Evolutionary conservation across 1,140 invertebrate species (phyloP).

Genomic region (Papilio polyxenes): DNA sequence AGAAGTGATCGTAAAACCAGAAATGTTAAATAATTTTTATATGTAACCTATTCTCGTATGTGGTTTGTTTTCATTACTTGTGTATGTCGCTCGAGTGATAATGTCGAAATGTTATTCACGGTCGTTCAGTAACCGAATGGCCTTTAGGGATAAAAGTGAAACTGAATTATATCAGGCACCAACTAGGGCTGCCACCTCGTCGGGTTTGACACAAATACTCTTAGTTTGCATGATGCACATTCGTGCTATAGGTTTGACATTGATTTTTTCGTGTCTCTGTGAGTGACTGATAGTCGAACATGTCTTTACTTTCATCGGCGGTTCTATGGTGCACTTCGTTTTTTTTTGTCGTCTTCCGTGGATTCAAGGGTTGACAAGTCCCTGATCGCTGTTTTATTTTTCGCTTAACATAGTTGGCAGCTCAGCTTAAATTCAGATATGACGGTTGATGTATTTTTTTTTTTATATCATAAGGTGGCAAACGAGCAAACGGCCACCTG

Average conservation of each 20-base stretch:
- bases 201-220: background rate
- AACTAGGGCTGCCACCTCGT: background rate
- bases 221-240: background rate
- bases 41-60: background rate
- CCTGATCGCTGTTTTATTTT: background rate
- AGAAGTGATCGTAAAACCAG: background rate
- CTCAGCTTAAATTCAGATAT: no score
- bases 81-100: background rate
- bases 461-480: no score
- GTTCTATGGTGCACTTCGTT: no score
- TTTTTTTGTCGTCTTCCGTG: background rate
- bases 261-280: background rate
- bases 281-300: no score
- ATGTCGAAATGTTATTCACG: conserved; percentile 22
- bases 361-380: background rate
- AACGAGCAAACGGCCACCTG: no score
- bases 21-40: background rate
- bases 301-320: no score
- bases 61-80: background rate
- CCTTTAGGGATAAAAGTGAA: conserved; percentile 27
- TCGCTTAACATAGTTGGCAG: background rate
- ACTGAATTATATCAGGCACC: conserved; percentile 15
- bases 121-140: conserved; percentile 24
- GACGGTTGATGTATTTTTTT: background rate
- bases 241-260: background rate